phyloP scores from a whole-genome alignment of 2,888 invertebrate species.

The Heteromyza rotundicornis region DNA sequence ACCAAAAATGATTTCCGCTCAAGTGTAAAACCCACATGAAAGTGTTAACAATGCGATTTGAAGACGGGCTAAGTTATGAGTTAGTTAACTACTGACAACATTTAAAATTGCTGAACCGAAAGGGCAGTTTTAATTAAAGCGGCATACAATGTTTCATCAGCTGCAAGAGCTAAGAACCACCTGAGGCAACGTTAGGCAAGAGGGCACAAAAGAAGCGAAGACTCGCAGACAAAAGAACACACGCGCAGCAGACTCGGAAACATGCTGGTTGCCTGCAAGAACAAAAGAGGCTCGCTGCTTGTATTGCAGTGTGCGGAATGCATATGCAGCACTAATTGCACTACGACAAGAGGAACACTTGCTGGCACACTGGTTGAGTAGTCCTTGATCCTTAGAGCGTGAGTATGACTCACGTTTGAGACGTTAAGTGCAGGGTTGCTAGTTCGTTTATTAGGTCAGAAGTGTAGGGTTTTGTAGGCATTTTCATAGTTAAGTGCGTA shows the following conservation, averaged over 20 bases:
- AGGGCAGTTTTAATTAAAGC: background rate
- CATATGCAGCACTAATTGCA: conserved; percentile 1
- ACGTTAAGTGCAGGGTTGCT: background rate
- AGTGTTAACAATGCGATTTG: too few species aligned
- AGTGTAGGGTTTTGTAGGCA: background rate
- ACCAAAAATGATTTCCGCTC: too few species aligned
- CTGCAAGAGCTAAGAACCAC: background rate
- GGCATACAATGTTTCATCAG: background rate
- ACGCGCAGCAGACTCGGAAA: too few species aligned
- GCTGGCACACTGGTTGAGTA: too few species aligned
- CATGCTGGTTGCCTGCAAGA: too few species aligned
- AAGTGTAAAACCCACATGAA: too few species aligned
- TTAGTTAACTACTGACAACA: too few species aligned
- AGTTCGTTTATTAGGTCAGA: background rate
- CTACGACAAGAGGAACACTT: background rate
- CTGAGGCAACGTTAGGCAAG: background rate
- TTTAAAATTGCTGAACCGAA: too few species aligned
- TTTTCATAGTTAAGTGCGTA: background rate
- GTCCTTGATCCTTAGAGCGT: conserved; percentile 4
- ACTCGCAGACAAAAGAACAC: too few species aligned
- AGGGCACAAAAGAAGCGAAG: too few species aligned
- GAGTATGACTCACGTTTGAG: background rate
- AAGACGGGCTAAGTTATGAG: too few species aligned
- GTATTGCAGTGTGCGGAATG: background rate
- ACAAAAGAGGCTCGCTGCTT: too few species aligned